These are phyloP conservation scores for Pollachius pollachius DNA, from an alignment of 2,113 vertebrate species.

Conservation along the genomic window DNA sequence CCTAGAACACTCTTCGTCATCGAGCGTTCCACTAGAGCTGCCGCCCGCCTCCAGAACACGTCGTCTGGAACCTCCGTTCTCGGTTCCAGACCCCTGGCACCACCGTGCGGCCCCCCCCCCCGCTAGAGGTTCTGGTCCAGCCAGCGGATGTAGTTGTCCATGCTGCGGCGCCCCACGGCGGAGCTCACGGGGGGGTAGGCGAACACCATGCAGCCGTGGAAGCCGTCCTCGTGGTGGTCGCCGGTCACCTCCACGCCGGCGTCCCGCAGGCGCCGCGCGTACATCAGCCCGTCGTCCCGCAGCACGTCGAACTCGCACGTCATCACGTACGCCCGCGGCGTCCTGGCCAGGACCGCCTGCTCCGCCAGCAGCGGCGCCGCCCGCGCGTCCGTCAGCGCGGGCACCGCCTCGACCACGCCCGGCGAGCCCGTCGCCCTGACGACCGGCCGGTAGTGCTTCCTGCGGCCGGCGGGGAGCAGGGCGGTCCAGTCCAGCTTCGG, in stretches of 20 bases:
- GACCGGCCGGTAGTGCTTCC: conserved; percentile 79
- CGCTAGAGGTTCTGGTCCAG: conserved; percentile 85
- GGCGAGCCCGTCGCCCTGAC: conserved; percentile 67
- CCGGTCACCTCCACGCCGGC: conserved; percentile 84
- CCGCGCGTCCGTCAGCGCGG: conserved; percentile 79
- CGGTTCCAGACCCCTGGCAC: neutral
- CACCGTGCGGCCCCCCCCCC: neutral
- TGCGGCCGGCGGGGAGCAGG: conserved; percentile 75
- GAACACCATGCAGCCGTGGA: conserved; percentile 94
- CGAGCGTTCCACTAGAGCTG: too few relatives aligned
- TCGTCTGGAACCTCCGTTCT: too few relatives aligned
- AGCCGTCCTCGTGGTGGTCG: conserved; percentile 89
- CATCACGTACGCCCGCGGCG: conserved; percentile 87
- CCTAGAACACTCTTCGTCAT: too few relatives aligned
- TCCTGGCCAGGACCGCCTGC: conserved; percentile 66
- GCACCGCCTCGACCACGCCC: conserved; percentile 73
- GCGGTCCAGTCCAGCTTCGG: conserved; percentile 83
- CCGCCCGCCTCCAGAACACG: too few relatives aligned
- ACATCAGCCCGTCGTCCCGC: conserved; percentile 92
- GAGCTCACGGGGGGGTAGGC: conserved; percentile 82
- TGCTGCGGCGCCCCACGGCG: conserved; percentile 77
- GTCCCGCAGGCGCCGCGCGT: conserved; percentile 80
- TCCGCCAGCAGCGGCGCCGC: conserved; percentile 85
- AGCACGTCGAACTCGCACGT: conserved; percentile 94
- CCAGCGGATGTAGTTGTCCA: conserved; percentile 86